phyloP scores from a whole-genome alignment of 2,113 vertebrate genomes.

The Hepsetus odoe region DNA sequence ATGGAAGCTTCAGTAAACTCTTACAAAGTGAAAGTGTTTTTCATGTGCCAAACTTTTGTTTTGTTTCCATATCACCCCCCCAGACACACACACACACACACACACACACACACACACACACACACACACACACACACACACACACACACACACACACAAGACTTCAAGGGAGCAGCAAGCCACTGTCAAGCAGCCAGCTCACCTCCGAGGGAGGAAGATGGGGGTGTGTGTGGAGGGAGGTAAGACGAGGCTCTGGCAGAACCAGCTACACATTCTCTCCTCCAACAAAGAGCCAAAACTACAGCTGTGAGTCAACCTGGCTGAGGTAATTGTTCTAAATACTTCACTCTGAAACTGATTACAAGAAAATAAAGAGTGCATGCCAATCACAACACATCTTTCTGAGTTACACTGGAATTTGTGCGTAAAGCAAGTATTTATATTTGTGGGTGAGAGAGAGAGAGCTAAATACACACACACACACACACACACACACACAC shows the following conservation, averaged over 20 bases:
- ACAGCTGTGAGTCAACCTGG: constrained; percentile 73
- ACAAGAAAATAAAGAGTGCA: constrained; percentile 72
- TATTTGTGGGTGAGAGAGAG: neutral
- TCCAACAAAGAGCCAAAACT: constrained; percentile 55
- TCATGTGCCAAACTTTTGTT: neutral
- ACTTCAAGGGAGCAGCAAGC: constrained; percentile 6
- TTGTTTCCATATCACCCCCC: neutral
- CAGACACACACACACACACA: too few species aligned
- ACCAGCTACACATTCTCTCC: neutral
- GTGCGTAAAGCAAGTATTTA: constrained; percentile 18
- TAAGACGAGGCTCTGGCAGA: constrained; percentile 21
- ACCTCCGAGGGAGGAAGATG: constrained; percentile 15
- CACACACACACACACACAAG: too few species aligned
- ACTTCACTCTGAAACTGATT: constrained; percentile 72
- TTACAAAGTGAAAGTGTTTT: constrained; percentile 38
- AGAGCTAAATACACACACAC: constrained; percentile 8
- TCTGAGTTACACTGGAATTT: constrained; percentile 45
- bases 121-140: too few species aligned
- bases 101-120: too few species aligned
- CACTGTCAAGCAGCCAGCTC: neutral
- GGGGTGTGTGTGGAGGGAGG: neutral
- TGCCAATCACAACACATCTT: constrained; percentile 74
- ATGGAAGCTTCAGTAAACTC: constrained; percentile 2
- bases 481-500: too few species aligned
- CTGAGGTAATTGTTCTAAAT: constrained; percentile 74